phyloP scores from a whole-genome alignment of 2,888 invertebrate species.

The Chymomyza procnemis region DNA sequence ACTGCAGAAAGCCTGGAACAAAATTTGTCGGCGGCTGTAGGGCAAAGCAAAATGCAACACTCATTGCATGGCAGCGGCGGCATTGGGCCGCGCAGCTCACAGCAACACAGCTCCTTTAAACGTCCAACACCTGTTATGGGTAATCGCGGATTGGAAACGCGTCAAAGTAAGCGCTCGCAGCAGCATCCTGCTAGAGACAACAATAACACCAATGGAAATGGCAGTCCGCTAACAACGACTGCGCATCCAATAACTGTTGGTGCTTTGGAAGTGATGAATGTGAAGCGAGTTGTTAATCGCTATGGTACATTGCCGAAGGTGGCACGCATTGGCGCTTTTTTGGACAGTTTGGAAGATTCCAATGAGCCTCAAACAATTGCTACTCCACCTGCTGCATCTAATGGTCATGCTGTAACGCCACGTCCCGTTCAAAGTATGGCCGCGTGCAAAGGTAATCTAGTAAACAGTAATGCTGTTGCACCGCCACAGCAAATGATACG shows the following conservation, averaged over 20 bases:
- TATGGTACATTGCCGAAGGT: constrained; percentile 98
- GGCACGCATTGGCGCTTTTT: constrained; percentile 95
- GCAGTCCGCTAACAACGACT: constrained; percentile 28
- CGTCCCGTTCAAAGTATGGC: not conserved
- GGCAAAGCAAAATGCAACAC: constrained; percentile 79
- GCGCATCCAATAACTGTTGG: constrained; percentile 87
- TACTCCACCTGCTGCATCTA: constrained; percentile 28
- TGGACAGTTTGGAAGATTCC: constrained; percentile 93
- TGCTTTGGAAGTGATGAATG: constrained; percentile 96
- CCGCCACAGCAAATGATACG: constrained; percentile 88
- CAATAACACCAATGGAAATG: constrained; percentile 32
- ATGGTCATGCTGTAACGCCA: constrained; percentile 48
- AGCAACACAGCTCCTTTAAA: constrained; percentile 80
- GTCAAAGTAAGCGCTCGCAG: constrained; percentile 81
- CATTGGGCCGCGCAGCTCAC: constrained; percentile 73
- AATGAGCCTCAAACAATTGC: constrained; percentile 22
- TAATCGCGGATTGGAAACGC: constrained; percentile 81
- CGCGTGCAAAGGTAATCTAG: constrained; percentile 40
- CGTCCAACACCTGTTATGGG: constrained; percentile 82
- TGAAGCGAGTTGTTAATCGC: constrained; percentile 94
- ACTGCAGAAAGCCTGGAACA: constrained; percentile 81
- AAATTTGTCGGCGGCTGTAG: constrained; percentile 39
- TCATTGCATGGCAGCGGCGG: constrained; percentile 75
- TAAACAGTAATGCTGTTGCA: constrained; percentile 24
- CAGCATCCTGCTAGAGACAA: constrained; percentile 65